A percentile compares a stretch with the other conserved stretches of the same genome.
Conservation (phyloP, 2,888 invertebrate species). For the Melanostoma mellinum region DNA sequence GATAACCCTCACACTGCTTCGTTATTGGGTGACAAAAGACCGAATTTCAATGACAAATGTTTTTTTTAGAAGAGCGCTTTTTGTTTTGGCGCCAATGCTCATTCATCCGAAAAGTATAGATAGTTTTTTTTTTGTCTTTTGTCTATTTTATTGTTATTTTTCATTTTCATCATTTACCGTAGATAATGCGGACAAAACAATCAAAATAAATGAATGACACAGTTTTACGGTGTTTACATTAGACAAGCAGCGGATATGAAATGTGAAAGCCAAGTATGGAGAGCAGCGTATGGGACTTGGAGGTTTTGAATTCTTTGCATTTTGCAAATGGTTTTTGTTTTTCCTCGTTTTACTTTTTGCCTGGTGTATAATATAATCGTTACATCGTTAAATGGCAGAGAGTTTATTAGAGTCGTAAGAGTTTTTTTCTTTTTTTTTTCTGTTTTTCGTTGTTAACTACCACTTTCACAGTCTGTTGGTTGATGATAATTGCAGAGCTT, state of each 20-base stretch:
- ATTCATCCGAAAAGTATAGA: slow-evolving; percentile 50
- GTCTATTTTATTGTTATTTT: neutral
- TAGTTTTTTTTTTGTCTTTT: slow-evolving; percentile 18
- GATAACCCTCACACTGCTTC: too few relatives aligned
- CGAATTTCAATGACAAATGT: slow-evolving; percentile 34
- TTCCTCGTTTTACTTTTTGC: slow-evolving; percentile 19
- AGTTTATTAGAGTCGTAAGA: slow-evolving; percentile 32
- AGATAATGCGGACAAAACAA: slow-evolving; percentile 30
- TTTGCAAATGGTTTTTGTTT: slow-evolving; percentile 13
- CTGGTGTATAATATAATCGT: slow-evolving; percentile 38
- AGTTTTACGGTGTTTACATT: slow-evolving; percentile 51
- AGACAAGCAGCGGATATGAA: slow-evolving; percentile 5
- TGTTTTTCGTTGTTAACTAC: slow-evolving; percentile 13
- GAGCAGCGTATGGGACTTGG: slow-evolving; percentile 9
- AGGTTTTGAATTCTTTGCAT: slow-evolving; percentile 22
- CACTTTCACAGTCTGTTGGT: slow-evolving; percentile 39
- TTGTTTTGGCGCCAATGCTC: slow-evolving; percentile 63
- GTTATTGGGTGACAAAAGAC: slow-evolving; percentile 36
- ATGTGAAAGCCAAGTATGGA: slow-evolving; percentile 49
- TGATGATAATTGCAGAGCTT: slow-evolving; percentile 34
- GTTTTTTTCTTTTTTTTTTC: slow-evolving; percentile 1
- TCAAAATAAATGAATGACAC: slow-evolving; percentile 49
- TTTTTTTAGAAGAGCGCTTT: neutral
- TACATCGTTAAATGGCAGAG: slow-evolving; percentile 33
- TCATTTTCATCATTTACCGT: slow-evolving; percentile 4